These are phyloP conservation scores for Craseonycteris thonglongyai DNA, from an alignment of 2,113 vertebrate species.

Conservation along the genomic window DNA sequence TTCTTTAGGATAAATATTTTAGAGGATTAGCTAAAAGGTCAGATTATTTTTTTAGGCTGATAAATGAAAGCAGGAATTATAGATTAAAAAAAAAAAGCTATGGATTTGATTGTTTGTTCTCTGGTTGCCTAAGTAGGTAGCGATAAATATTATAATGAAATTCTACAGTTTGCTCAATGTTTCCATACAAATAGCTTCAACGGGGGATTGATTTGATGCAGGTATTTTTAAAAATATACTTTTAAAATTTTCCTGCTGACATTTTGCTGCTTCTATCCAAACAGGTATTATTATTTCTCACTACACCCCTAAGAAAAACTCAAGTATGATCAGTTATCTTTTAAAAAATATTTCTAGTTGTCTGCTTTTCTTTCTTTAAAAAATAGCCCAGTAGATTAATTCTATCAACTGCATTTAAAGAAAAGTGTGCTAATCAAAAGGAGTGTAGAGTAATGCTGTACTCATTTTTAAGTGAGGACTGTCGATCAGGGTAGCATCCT, in stretches of 20 bases:
- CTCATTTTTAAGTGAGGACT: not conserved
- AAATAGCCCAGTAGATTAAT: not conserved
- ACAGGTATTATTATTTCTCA: not conserved
- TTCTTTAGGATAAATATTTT: slow-evolving; percentile 18
- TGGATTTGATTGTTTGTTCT: not conserved
- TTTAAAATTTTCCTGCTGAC: not conserved
- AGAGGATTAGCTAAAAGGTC: slow-evolving; percentile 44
- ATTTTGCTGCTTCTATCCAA: not conserved
- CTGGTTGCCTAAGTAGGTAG: not conserved
- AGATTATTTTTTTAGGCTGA: slow-evolving; percentile 42
- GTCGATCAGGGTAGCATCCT: not conserved
- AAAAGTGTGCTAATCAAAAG: slow-evolving; percentile 32
- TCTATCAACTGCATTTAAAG: not conserved
- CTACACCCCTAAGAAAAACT: not conserved
- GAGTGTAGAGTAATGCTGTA: not conserved
- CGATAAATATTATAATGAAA: not conserved
- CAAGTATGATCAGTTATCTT: not conserved
- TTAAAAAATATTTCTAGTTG: not conserved
- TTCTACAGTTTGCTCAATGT: not conserved
- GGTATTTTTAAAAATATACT: too few species aligned
- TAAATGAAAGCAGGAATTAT: slow-evolving; percentile 11
- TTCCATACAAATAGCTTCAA: not conserved
- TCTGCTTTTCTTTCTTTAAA: not conserved
- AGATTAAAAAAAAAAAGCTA: not conserved
- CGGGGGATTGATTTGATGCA: not conserved